Evolutionary conservation across 2,113 vertebrate species (phyloP).

Genomic region (Chaenocephalus aceratus): DNA sequence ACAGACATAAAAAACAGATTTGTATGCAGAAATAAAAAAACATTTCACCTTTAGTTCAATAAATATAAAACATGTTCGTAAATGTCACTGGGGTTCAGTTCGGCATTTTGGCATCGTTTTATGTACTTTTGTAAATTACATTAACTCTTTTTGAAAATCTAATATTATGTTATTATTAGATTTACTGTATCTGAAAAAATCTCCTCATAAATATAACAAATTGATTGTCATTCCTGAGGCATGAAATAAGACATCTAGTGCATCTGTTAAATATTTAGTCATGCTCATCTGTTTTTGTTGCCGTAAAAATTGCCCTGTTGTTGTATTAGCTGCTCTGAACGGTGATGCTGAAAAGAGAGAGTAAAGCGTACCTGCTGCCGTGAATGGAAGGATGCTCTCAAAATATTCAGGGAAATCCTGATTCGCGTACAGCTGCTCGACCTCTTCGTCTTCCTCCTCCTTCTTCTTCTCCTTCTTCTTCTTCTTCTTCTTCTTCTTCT

Average conservation of each 20-base stretch:
- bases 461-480: conserved; percentile 31
- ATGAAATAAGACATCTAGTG: conserved; percentile 8
- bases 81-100: background rate
- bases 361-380: conserved; percentile 62
- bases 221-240: too few relatives aligned
- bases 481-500: background rate
- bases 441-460: conserved; percentile 26
- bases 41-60: background rate
- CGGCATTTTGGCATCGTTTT: background rate
- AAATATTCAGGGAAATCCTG: conserved; percentile 39
- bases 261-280: background rate
- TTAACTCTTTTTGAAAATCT: background rate
- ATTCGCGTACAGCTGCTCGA: conserved; percentile 18
- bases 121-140: background rate
- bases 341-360: background rate
- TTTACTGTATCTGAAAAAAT: background rate
- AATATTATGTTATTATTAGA: background rate
- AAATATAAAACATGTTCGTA: background rate
- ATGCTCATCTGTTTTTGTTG: background rate
- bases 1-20: background rate
- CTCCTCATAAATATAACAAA: background rate
- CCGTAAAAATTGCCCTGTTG: background rate
- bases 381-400: conserved; percentile 45
- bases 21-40: background rate
- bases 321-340: background rate